phyloP scores from a whole-genome alignment of 2,888 invertebrate species.

The Cyrtodaria siliqua region DNA sequence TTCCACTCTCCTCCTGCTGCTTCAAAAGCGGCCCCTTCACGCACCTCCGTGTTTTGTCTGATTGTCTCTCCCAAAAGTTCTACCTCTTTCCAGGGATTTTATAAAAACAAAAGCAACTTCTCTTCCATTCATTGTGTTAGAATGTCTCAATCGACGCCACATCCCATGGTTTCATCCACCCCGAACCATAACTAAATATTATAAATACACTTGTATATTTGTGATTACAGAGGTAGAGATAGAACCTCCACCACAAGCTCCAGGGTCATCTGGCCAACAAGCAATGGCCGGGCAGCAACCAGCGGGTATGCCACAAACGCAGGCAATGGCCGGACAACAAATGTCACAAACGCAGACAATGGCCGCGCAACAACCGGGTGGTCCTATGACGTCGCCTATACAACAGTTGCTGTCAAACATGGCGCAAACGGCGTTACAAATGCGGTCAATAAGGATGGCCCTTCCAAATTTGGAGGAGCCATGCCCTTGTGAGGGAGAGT shows the following conservation, averaged over 20 bases:
- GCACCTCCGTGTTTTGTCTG: too few species aligned
- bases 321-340: constrained; percentile 1
- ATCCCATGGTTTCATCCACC: too few species aligned
- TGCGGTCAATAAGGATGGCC: constrained; percentile 23
- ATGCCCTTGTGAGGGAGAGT: constrained; percentile 59
- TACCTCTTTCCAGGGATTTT: not conserved
- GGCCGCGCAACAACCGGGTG: not conserved
- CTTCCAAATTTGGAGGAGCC: constrained; percentile 51
- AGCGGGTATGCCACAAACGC: not conserved
- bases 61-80: not conserved
- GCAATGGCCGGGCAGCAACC: too few species aligned
- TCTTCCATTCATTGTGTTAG: too few species aligned
- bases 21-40: too few species aligned
- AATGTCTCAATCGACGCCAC: too few species aligned
- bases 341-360: not conserved
- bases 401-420: constrained; percentile 30
- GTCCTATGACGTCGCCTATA: not conserved
- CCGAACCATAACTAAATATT: too few species aligned
- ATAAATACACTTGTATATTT: not conserved
- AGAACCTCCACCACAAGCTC: constrained; percentile 18
- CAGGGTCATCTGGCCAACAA: too few species aligned
- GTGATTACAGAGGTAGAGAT: constrained; percentile 53
- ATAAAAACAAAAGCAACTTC: too few species aligned
- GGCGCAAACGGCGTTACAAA: constrained; percentile 22
- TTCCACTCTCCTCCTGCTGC: too few species aligned